Base-by-base conservation (phyloP, 2,888 invertebrate genomes). In the Drosophila kokeensis region DNA sequence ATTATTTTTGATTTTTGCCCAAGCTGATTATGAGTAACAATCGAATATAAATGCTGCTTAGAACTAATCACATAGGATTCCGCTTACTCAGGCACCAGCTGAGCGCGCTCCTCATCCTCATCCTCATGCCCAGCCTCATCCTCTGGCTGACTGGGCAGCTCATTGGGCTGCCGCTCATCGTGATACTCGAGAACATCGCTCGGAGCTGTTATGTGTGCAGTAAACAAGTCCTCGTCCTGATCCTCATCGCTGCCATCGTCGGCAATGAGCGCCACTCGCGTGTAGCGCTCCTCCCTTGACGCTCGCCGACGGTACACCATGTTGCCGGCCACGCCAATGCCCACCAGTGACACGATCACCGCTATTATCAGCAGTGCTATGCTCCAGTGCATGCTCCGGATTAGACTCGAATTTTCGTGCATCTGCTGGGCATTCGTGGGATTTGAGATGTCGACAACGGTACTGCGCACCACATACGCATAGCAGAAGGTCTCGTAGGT, bases 401-500 rank as follows among this genome's bases (percentile, higher is more conserved):
- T 54, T 38, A 34, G 15, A 4, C 48, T 63, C 38, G 48, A 72
- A 61, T 10, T 50, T 30, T 4, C 8, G 15, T 45, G 45, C 42
- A 21, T 42, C 21, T 42, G 42, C 8, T 24, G 45, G 45, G 40
- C 55, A 15, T 63, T 71, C 42, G 3, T 49, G 24, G 45, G 4
- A 48, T 38, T 61, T n/a, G 86, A 72, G 15, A 71, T 34, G 27
- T 88, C 85, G 10, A 75, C 54, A 2, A 84, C 71, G 30, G 83
- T 91, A 60, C 92, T 92, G 45, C 92, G 89, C 50, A 92, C 92
- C 36, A 92, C 87, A 64, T 92, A 92, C 0, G 87, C 85, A 58
- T 90, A 90, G 76, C 93, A 93, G 64, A 87, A 92, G 32, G 92
- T 89, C 64, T 93, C 92, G 34, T 89, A 89, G 6, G 82, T 81